Conservation (phyloP, 92 coral and sea anemone genomes). For the Epizoanthus illoricatus region DNA sequence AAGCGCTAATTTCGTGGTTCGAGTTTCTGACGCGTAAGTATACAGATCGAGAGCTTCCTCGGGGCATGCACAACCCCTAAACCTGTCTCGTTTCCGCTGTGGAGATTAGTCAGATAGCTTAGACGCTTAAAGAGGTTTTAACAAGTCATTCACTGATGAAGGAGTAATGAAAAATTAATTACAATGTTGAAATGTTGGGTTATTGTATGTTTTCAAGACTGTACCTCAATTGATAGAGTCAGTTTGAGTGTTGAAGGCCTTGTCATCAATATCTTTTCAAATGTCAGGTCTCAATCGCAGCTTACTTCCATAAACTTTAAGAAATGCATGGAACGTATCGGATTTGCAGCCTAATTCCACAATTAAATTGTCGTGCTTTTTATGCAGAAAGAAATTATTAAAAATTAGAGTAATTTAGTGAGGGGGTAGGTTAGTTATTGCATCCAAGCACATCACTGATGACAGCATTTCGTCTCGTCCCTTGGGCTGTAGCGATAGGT, state of each 20-base stretch:
- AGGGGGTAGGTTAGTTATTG: neutral
- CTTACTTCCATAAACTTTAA: conserved; percentile 6
- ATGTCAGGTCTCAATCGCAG: conserved; percentile 14
- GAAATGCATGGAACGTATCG: conserved; percentile 12
- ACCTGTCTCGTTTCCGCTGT: conserved; percentile 19
- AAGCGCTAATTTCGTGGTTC: too few relatives aligned
- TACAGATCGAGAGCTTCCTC: too few relatives aligned
- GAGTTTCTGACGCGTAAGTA: too few relatives aligned
- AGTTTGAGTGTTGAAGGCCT: conserved; percentile 20
- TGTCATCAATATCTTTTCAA: conserved; percentile 37
- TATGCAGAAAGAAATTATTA: conserved; percentile 8
- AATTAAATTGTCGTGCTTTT: neutral
- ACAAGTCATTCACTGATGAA: conserved; percentile 47
- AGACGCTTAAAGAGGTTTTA: conserved; percentile 22
- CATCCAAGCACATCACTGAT: neutral
- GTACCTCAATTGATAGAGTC: conserved; percentile 22
- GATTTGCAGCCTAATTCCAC: neutral
- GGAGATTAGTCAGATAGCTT: conserved; percentile 32
- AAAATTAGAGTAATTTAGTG: neutral
- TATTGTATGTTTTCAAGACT: conserved; percentile 30
- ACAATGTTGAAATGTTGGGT: conserved; percentile 39
- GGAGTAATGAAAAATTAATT: conserved; percentile 46
- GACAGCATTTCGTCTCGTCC: too few relatives aligned
- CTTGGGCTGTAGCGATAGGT: too few relatives aligned
- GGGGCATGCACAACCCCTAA: neutral